Percentiles rank a stretch among this genome's conserved stretches.
Evolutionary conservation across 2,888 invertebrate genomes (phyloP).

Genomic region (Smittia aterrima): DNA sequence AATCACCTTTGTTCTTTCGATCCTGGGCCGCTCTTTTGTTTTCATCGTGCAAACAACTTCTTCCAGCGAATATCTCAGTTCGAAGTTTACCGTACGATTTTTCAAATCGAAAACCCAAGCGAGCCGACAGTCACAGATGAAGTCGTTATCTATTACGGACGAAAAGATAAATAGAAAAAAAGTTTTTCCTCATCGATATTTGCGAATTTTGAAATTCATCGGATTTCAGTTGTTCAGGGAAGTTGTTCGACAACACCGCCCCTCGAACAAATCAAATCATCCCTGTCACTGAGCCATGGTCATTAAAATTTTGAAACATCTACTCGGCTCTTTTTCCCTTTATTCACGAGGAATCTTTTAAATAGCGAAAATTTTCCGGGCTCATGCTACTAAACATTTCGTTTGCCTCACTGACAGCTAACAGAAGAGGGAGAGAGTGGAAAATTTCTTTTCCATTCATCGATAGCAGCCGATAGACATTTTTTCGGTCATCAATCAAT

Average conservation of each 20-base stretch:
- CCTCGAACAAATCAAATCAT: no score
- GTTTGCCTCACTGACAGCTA: neutral
- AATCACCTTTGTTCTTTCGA: neutral
- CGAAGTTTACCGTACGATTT: constrained; percentile 71
- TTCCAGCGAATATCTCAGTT: constrained; percentile 67
- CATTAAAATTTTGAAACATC: constrained; percentile 10
- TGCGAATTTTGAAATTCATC: constrained; percentile 1
- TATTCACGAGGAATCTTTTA: neutral
- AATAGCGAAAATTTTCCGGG: neutral
- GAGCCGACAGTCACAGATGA: constrained; percentile 79
- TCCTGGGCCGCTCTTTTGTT: constrained; percentile 44
- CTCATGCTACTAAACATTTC: neutral
- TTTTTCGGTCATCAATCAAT: constrained; percentile 30
- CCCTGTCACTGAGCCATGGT: neutral
- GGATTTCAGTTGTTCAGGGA: no score
- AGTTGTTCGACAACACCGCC: no score
- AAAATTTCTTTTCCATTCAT: constrained; percentile 6
- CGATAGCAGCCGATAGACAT: constrained; percentile 10
- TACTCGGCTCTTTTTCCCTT: neutral
- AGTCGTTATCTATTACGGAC: constrained; percentile 71
- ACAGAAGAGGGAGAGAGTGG: neutral
- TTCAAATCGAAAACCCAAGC: constrained; percentile 75
- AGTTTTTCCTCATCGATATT: no score
- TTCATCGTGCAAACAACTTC: constrained; percentile 70
- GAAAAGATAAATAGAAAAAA: constrained; percentile 44